phyloP scores from a whole-genome alignment of 2,888 invertebrate genomes.

The Rapana venosa region DNA sequence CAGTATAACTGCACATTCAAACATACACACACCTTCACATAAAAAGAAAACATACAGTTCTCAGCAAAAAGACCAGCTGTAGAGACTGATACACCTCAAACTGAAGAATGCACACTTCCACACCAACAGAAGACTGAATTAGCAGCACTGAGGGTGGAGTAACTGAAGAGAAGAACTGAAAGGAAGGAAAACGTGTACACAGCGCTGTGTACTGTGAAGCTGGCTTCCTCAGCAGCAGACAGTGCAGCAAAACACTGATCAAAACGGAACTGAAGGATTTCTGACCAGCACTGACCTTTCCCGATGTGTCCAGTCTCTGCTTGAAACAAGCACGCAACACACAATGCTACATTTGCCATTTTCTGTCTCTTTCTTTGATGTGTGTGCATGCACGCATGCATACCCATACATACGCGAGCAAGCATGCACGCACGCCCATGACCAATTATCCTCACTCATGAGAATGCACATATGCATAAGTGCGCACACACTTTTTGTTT shows the following conservation, averaged over 20 bases:
- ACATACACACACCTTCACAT: too few species aligned
- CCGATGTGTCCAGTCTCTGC: slow-evolving; percentile 48
- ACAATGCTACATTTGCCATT: not conserved
- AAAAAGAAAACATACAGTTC: too few species aligned
- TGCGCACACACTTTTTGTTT: not conserved
- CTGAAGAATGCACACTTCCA: not conserved
- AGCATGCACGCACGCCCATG: not conserved
- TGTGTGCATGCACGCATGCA: not conserved
- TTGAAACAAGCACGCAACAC: slow-evolving; percentile 29
- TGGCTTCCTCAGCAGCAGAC: not conserved
- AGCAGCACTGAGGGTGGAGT: not conserved
- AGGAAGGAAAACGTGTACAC: not conserved
- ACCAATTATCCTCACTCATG: not conserved
- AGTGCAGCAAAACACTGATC: slow-evolving; percentile 22
- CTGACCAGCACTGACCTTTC: slow-evolving; percentile 45
- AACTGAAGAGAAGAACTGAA: not conserved
- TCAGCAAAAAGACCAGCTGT: too few species aligned
- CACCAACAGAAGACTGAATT: not conserved
- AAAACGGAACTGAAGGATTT: not conserved
- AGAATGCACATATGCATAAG: not conserved
- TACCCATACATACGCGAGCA: not conserved
- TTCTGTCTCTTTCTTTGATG: not conserved
- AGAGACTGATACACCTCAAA: not conserved
- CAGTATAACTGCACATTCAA: too few species aligned
- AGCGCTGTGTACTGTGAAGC: not conserved